phyloP scores from a whole-genome alignment of 1,140 invertebrate species.

The Andricus grossulariae region DNA sequence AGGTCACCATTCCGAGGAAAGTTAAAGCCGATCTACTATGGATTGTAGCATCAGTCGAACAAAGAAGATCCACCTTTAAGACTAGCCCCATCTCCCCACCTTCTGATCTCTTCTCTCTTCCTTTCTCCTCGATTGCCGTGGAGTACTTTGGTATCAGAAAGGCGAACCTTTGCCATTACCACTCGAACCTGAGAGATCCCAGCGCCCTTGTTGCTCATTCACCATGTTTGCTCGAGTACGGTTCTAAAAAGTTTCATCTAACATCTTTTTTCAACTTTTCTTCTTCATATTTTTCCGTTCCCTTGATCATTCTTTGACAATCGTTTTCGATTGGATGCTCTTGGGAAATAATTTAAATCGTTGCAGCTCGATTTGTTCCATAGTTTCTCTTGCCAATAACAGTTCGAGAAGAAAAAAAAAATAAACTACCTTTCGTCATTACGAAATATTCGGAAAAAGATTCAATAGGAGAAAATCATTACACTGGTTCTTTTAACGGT shows the following conservation, averaged over 20 bases:
- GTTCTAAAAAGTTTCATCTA: constrained; percentile 1
- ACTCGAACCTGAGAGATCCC: constrained; percentile 17
- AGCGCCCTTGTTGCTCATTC: constrained; percentile 25
- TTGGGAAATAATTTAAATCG: neutral
- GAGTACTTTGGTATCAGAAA: constrained; percentile 25
- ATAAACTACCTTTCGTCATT: too few relatives aligned
- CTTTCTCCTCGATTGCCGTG: constrained; percentile 24
- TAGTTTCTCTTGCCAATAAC: neutral
- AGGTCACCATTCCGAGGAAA: constrained; percentile 25
- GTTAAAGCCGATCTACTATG: constrained; percentile 12
- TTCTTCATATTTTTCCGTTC: neutral
- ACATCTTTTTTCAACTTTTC: constrained; percentile 14
- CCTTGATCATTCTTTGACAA: neutral
- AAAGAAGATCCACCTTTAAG: constrained; percentile 26
- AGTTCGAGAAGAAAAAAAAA: too few relatives aligned
- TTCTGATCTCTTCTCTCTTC: constrained; percentile 3
- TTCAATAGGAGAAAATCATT: too few relatives aligned
- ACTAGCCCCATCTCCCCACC: constrained; percentile 13
- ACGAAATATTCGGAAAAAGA: too few relatives aligned
- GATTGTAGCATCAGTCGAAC: constrained; percentile 28
- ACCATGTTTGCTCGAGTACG: constrained; percentile 17
- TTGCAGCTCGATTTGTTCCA: neutral
- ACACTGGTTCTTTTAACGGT: neutral
- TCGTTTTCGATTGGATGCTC: neutral
- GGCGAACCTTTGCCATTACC: constrained; percentile 29